Conservation (phyloP, 2,888 invertebrate species). For the Epirrhoe alternata region DNA sequence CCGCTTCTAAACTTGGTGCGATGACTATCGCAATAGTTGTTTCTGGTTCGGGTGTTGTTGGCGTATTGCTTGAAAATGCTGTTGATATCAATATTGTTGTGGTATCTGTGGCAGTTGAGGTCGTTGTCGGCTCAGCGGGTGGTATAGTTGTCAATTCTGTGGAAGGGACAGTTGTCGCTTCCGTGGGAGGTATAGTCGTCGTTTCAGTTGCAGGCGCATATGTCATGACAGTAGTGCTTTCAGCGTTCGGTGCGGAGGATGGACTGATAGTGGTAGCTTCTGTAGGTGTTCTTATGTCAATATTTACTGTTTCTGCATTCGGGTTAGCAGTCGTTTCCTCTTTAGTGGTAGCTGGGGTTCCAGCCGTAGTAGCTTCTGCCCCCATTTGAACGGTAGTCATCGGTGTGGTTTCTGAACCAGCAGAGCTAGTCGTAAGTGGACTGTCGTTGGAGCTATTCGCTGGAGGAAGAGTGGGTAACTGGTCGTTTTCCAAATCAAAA, state of each 20-base stretch:
- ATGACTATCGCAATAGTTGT: conserved; percentile 38
- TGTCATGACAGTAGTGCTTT: conserved; percentile 49
- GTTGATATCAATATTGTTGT: conserved; percentile 38
- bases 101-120: conserved; percentile 40
- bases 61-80: conserved; percentile 31
- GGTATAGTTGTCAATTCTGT: conserved; percentile 14
- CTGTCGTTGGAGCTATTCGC: conserved; percentile 53
- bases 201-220: conserved; percentile 28
- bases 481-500: conserved; percentile 88
- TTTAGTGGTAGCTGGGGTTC: conserved; percentile 51
- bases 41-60: conserved; percentile 29
- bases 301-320: conserved; percentile 62
- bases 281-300: conserved; percentile 55
- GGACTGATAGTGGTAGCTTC: conserved; percentile 55
- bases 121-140: conserved; percentile 14
- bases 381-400: conserved; percentile 45
- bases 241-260: conserved; percentile 59
- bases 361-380: conserved; percentile 51
- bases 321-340: conserved; percentile 67
- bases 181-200: conserved; percentile 28
- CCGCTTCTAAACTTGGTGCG: conserved; percentile 34
- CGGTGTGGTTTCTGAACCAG: conserved; percentile 35
- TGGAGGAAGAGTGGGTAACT: conserved; percentile 60
- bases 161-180: conserved; percentile 25
- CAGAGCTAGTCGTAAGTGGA: conserved; percentile 42